A percentile compares a stretch with the other conserved stretches of the same genome.
Conservation (phyloP, 35 echinoderm and acorn worm species). For the Holothuria glaberrima region DNA sequence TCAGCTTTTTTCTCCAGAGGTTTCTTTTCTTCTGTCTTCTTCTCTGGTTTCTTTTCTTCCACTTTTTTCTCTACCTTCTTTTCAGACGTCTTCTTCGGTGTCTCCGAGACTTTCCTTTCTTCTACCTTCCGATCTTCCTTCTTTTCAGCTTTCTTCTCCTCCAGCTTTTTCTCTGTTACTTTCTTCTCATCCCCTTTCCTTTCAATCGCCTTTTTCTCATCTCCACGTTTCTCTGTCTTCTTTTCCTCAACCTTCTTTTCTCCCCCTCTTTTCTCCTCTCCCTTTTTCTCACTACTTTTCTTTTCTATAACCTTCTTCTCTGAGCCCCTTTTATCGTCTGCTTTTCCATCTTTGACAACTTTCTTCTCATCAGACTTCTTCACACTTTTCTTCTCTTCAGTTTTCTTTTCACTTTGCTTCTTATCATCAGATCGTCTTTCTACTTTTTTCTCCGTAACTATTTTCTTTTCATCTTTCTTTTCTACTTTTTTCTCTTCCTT, state of each 20-base stretch:
- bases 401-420: not conserved
- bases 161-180: not conserved
- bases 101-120: constrained; percentile 18
- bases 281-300: constrained; percentile 3
- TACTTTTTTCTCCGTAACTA: constrained; percentile 34
- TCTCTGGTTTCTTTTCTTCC: constrained; percentile 5
- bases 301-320: constrained; percentile 28
- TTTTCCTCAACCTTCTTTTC: constrained; percentile 41
- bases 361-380: constrained; percentile 61
- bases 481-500: constrained; percentile 67
- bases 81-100: constrained; percentile 16
- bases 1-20: constrained; percentile 27
- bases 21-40: constrained; percentile 35
- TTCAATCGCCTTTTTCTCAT: not conserved
- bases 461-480: constrained; percentile 63
- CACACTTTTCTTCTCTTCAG: constrained; percentile 41
- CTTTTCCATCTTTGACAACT: constrained; percentile 50
- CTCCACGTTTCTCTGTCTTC: constrained; percentile 4
- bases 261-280: not conserved
- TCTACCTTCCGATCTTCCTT: not conserved
- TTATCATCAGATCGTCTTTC: constrained; percentile 40
- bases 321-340: constrained; percentile 51
- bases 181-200: constrained; percentile 31
- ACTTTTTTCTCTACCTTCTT: constrained; percentile 48
- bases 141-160: constrained; percentile 6